Evolutionary conservation across 1,140 invertebrate genomes (phyloP).

Genomic region (Choristoneura fumiferana): DNA sequence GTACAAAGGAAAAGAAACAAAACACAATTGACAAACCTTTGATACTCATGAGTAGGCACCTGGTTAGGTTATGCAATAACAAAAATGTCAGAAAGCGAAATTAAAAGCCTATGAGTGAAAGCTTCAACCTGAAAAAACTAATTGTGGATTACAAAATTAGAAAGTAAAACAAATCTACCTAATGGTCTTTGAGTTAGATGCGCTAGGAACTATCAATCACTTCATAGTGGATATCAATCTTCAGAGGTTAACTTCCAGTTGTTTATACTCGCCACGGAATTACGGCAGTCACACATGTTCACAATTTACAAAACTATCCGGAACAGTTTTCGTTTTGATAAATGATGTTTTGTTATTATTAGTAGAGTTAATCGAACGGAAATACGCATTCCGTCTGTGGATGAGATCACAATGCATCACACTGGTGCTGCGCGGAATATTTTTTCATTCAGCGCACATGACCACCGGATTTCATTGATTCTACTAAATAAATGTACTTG

Average conservation of each 20-base stretch:
- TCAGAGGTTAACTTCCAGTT: conserved; percentile 4
- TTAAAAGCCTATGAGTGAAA: conserved; percentile 48
- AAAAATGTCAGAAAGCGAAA: conserved; percentile 21
- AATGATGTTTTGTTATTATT: background rate
- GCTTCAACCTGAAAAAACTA: conserved; percentile 40
- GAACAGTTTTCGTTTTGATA: conserved; percentile 2
- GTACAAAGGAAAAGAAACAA: too few relatives aligned
- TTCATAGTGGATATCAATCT: conserved; percentile 31
- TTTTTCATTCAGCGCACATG: background rate
- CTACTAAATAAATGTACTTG: background rate
- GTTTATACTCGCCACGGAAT: background rate
- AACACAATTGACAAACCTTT: too few relatives aligned
- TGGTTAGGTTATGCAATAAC: conserved; percentile 23
- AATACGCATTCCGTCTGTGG: background rate
- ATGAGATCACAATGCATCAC: conserved; percentile 4
- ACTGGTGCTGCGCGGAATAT: background rate
- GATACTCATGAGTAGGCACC: too few relatives aligned
- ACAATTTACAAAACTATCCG: background rate
- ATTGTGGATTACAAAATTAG: conserved; percentile 50
- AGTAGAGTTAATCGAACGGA: conserved; percentile 10
- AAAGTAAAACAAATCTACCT: conserved; percentile 55
- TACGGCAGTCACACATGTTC: background rate
- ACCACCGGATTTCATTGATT: background rate
- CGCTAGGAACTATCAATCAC: conserved; percentile 38
- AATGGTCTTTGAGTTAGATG: conserved; percentile 37